phyloP scores from a whole-genome alignment of 2,797 vertebrate species.

The Hylomyscus alleni region DNA sequence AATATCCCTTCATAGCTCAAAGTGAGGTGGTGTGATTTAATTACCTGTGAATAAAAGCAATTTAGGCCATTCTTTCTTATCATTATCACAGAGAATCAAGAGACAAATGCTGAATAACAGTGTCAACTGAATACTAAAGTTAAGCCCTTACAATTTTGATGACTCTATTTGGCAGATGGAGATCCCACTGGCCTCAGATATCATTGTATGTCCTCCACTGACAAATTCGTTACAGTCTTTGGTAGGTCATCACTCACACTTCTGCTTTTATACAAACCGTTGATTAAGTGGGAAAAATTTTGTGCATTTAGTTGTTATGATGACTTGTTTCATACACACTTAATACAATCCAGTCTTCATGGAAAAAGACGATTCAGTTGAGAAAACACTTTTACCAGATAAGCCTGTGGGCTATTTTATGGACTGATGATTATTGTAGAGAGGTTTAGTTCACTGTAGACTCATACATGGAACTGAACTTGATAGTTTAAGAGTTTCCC shows the following conservation, averaged over 20 bases:
- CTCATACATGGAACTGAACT: too few species aligned
- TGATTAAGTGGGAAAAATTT: neutral
- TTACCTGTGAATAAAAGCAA: constrained; percentile 70
- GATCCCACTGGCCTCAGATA: neutral
- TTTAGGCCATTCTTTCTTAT: constrained; percentile 57
- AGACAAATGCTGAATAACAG: constrained; percentile 30
- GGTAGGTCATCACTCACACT: accelerated
- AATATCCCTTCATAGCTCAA: constrained; percentile 64
- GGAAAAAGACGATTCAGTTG: neutral
- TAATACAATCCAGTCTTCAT: neutral
- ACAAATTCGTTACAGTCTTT: neutral
- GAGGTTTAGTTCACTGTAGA: neutral
- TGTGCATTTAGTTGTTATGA: neutral
- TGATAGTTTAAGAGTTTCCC: neutral
- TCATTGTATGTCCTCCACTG: neutral
- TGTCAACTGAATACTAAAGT: constrained; percentile 28
- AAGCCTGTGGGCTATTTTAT: neutral
- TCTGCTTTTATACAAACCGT: neutral
- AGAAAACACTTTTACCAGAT: neutral
- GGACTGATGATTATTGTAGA: neutral
- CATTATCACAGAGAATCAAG: constrained; percentile 54
- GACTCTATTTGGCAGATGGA: neutral
- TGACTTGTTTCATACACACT: neutral
- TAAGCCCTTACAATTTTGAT: neutral
- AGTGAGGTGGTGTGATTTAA: constrained; percentile 64